Base-by-base conservation (phyloP, 2,113 vertebrate species). In the Podiceps cristatus region DNA sequence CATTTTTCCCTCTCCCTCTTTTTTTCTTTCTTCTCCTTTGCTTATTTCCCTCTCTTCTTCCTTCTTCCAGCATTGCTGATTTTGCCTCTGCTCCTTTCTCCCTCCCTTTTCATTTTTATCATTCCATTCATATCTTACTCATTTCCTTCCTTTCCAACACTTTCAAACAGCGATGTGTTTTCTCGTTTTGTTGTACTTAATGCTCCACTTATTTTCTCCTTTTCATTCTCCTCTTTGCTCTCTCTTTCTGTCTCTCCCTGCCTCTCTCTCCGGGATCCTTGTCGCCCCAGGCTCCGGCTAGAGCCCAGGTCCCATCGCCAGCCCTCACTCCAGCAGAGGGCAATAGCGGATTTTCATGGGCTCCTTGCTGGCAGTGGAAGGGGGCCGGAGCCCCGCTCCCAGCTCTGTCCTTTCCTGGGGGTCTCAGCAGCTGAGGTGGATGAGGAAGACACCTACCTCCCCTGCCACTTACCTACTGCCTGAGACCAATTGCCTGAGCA, bases 281-380 rank as follows among this genome's bases (percentile, higher is more conserved):
- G 18, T 31, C 27, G 59, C 20, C 35, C 14, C 7, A 2, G 11
- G 14, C 42, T 20, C 19, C 1, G 1, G 9, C 22, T 2, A 1
- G 52, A 94, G 56, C 63, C 45, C 23, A 1, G 9, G 10, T 78
- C 74, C 88, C 63, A 86, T 14, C 29, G n/a, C 44, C 58, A 80
- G 33, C 58, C 63, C 86, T 91, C 33, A 28, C 14, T 95, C 96
- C 96, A 97, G 88, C 86, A 96, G 96, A 92, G 88, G 96, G 96
- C 96, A 96, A 96, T 93, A 60, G 67, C 35, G 96, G 82, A 63
- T 96, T 96, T 97, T 72, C 75, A 31, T 2, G 81, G 77, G 47
- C 19, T 88, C 64, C 16, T 77, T 14, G 23, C 37, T 37, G 76
- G 2, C 19, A 1, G 28, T 3, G 55, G n/a, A 31, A 55, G 15